Percentiles rank a stretch among this genome's conserved stretches.
These are phyloP conservation scores for Merluccius polli DNA, from an alignment of 2,797 vertebrate genomes.

Conservation along the genomic window DNA sequence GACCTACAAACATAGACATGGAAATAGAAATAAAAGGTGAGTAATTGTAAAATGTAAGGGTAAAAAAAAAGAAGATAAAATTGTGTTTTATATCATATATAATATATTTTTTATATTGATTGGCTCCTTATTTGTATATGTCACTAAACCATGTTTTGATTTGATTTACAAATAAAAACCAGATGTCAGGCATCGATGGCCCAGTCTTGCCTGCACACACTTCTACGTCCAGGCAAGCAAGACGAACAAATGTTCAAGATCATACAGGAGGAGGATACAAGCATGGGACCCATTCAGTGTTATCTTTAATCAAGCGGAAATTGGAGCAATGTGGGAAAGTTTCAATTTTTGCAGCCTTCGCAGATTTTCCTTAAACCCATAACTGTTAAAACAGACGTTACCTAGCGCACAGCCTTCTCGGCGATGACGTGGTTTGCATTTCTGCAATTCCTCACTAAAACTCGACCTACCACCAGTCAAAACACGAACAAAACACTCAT, in stretches of 20 bases:
- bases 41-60: background rate
- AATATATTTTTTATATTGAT: background rate
- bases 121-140: background rate
- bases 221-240: background rate
- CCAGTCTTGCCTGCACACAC: background rate
- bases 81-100: background rate
- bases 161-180: background rate
- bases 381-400: background rate
- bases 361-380: background rate
- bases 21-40: background rate
- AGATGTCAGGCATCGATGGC: background rate
- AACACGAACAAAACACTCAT: background rate
- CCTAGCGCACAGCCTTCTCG: background rate
- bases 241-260: background rate
- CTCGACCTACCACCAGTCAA: background rate
- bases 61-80: background rate
- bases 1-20: background rate
- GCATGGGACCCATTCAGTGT: background rate
- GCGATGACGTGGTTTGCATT: background rate
- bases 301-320: background rate
- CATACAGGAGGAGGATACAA: background rate
- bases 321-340: conserved; percentile 24
- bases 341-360: conserved; percentile 6
- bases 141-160: background rate
- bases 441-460: background rate